These are phyloP conservation scores for Scaptomyza cyrtandrae DNA, from an alignment of 2,888 invertebrate species.

Conservation along the genomic window DNA sequence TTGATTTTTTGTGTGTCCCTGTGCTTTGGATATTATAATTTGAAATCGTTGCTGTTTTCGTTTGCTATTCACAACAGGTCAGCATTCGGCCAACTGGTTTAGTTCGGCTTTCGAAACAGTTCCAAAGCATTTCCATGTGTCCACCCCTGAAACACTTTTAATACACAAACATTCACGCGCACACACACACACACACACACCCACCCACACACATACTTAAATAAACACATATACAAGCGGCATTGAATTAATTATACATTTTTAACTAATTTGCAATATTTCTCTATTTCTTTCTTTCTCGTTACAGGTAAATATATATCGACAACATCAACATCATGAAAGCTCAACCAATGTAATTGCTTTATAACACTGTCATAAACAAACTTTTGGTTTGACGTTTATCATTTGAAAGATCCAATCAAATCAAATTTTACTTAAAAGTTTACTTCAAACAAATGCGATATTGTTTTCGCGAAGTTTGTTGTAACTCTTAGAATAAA, in stretches of 20 bases:
- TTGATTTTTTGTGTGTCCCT: constrained; percentile 42
- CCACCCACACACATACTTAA: too few relatives aligned
- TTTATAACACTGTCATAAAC: too few relatives aligned
- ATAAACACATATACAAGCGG: too few relatives aligned
- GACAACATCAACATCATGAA: constrained; percentile 3
- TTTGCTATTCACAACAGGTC: constrained; percentile 44
- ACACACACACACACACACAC: too few relatives aligned
- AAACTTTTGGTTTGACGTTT: too few relatives aligned
- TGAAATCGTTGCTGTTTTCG: constrained; percentile 44
- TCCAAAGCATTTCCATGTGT: constrained; percentile 27
- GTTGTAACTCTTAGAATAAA: too few relatives aligned
- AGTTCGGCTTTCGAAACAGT: constrained; percentile 76
- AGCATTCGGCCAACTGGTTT: constrained; percentile 64
- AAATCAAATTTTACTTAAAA: too few relatives aligned
- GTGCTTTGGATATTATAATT: constrained; percentile 55
- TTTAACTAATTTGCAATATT: constrained; percentile 76
- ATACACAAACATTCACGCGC: constrained; percentile 20
- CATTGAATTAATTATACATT: constrained; percentile 64
- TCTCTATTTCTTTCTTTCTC: constrained; percentile 68
- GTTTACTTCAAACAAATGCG: too few relatives aligned
- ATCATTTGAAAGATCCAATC: too few relatives aligned
- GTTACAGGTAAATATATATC: constrained; percentile 75
- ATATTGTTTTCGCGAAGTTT: too few relatives aligned
- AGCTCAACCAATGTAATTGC: constrained; percentile 2
- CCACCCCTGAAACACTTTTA: constrained; percentile 60